Percentiles rank a stretch among this genome's conserved stretches.
Evolutionary conservation across 1,140 invertebrate genomes (phyloP).

Genomic region (Ceratoteleas bidentatus): DNA sequence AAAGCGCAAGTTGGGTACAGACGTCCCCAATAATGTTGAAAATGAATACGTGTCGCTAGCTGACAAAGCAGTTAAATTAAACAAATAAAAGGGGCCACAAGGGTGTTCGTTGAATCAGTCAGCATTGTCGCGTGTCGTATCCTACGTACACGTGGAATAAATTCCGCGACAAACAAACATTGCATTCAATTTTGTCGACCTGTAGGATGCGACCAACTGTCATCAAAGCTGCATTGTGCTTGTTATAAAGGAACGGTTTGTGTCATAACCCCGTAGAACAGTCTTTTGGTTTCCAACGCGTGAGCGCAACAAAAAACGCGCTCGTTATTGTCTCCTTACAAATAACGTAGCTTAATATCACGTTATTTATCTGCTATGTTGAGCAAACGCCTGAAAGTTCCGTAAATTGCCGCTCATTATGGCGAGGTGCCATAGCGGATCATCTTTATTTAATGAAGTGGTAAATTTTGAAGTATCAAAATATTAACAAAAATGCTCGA

Average conservation of each 20-base stretch:
- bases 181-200: slow-evolving; percentile 50
- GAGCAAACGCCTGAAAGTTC: slow-evolving; percentile 5
- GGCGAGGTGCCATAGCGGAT: slow-evolving; percentile 16
- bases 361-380: slow-evolving; percentile 31
- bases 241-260: slow-evolving; percentile 34
- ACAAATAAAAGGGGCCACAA: slow-evolving; percentile 71
- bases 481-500: slow-evolving; percentile 5
- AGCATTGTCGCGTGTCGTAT: slow-evolving; percentile 36
- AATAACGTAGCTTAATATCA: slow-evolving; percentile 40
- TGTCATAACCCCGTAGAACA: slow-evolving; percentile 39
- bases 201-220: slow-evolving; percentile 51
- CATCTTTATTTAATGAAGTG: slow-evolving; percentile 30
- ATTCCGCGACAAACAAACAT: slow-evolving; percentile 52
- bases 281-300: slow-evolving; percentile 25
- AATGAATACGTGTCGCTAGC: slow-evolving; percentile 49
- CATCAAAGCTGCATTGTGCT: slow-evolving; percentile 62
- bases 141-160: slow-evolving; percentile 37
- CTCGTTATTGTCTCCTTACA: slow-evolving; percentile 31
- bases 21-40: slow-evolving; percentile 41
- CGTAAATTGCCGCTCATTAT: slow-evolving; percentile 26
- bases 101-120: slow-evolving; percentile 62
- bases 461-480: slow-evolving; percentile 12
- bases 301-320: slow-evolving; percentile 25
- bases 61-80: slow-evolving; percentile 76
- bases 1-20: slow-evolving; percentile 4